Evolutionary conservation across 2,888 invertebrate species (phyloP).

Genomic region (Esperia sulphurella): DNA sequence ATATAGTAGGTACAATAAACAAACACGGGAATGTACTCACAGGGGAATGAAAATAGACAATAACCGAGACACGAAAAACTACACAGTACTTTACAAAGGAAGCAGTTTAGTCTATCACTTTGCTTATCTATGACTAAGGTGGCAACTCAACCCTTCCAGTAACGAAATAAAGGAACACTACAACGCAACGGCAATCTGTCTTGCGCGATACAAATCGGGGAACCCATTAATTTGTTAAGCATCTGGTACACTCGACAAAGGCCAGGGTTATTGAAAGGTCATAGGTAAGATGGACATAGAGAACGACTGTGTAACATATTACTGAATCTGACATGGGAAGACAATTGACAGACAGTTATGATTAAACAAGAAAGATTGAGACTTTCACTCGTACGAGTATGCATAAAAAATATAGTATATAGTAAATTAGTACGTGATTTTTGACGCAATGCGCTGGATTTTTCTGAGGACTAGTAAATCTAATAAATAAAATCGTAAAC

Average conservation of each 20-base stretch:
- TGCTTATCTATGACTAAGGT: slow-evolving; percentile 17
- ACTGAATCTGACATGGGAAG: not conserved
- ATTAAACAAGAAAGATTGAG: not conserved
- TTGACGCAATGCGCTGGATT: too few species aligned
- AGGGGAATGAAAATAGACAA: too few species aligned
- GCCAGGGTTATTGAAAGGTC: slow-evolving; percentile 24
- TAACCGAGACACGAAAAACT: too few species aligned
- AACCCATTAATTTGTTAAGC: slow-evolving; percentile 27
- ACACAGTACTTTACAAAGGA: not conserved
- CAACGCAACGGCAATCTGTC: slow-evolving; percentile 31
- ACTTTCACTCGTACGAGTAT: not conserved
- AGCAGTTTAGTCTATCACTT: slow-evolving; percentile 20
- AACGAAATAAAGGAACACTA: slow-evolving; percentile 21
- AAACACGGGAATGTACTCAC: too few species aligned
- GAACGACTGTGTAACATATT: not conserved
- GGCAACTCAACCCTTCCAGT: slow-evolving; percentile 14
- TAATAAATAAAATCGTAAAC: too few species aligned
- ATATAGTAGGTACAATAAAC: too few species aligned
- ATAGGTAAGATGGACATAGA: slow-evolving; percentile 16
- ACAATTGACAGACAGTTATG: not conserved
- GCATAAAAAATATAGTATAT: not conserved
- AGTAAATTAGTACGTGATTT: not conserved
- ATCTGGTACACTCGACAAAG: slow-evolving; percentile 16
- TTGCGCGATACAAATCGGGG: slow-evolving; percentile 40
- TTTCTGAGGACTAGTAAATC: too few species aligned